Percentiles rank a stretch among this genome's conserved stretches.
phyloP scores from a whole-genome alignment of 2,888 invertebrate genomes.

The Marasmarcha lunaedactyla region DNA sequence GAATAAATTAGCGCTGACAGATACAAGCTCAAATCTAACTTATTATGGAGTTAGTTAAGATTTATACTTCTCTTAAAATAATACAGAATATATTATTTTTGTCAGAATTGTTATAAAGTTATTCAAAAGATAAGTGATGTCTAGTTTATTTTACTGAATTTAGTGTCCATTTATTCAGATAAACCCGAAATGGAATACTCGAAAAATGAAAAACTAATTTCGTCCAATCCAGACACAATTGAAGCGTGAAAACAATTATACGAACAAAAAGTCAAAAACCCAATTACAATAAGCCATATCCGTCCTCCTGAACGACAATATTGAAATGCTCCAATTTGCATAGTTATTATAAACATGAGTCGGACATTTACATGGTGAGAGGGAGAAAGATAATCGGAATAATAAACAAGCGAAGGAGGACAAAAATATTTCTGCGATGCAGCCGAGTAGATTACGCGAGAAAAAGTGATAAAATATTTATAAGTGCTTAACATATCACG shows the following conservation, averaged over 20 bases:
- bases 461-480: conserved; percentile 1
- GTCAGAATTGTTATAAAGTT: too few species aligned
- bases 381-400: conserved; percentile 20
- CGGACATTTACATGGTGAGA: conserved; percentile 29
- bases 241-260: conserved; percentile 8
- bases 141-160: too few species aligned
- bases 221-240: background rate
- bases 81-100: too few species aligned
- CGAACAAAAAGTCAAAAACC: conserved; percentile 35
- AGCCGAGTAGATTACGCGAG: conserved; percentile 4
- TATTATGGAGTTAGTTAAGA: too few species aligned
- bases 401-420: conserved; percentile 10
- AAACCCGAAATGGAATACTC: too few species aligned
- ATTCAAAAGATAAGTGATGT: too few species aligned
- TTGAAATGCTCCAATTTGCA: conserved; percentile 57
- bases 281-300: conserved; percentile 47
- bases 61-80: too few species aligned
- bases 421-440: conserved; percentile 10
- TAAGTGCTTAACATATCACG: conserved; percentile 1
- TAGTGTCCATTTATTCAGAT: too few species aligned
- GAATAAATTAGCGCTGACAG: too few species aligned
- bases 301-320: conserved; percentile 43
- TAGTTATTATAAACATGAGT: conserved; percentile 56
- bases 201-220: too few species aligned
- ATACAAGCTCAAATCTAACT: too few species aligned